Base-by-base conservation (phyloP, 2,113 vertebrate species). In the Nannobrachium achirus region DNA sequence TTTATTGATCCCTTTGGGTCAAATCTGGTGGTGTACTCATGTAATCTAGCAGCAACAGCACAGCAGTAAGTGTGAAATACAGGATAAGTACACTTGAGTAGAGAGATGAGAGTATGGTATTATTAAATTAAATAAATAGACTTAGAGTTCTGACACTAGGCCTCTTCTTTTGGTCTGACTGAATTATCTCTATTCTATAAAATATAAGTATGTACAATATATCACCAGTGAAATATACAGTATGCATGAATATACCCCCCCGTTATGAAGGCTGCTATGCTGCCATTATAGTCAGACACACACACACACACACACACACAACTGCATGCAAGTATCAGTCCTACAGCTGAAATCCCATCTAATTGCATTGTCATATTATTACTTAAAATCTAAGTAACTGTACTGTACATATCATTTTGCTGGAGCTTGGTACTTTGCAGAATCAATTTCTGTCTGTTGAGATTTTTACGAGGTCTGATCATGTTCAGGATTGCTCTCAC, bases 401-500 rank as follows among this genome's bases (percentile, higher is more conserved):
- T 15, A 50, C 8, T 50, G 15, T 50, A 15, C 8, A 15, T 16
- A 50, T 50, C n/a, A 50, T 50, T 16, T 50, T 7, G 7, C 16
- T 16, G 6, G 8, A 50, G 49, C n/a, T 50, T 9, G 7, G 14
- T 48, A n/a, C 46, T 48, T n/a, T 48, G 13, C 13, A 48, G 72
- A 64, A 69, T 82, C 66, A 38, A 39, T 8, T 63, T 74, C 75
- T 65, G 69, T 41, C 20, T 48, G 50, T 55, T 48, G 51, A 75
- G 59, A 50, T 45, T 56, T 38, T n/a, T 41, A 41, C 11, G 56
- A 49, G 40, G n/a, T 33, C 60, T 25, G 48, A 11, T 64, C 14
- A 2, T 50, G 56, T 56, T 58, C 39, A 16, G 41, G 68, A 55
- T 44, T 55, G 11, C 50, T 77, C 64, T 60, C 10, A 10, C 63